Base-by-base conservation (phyloP, 2,888 invertebrate genomes). In the Tipula vernalis region DNA sequence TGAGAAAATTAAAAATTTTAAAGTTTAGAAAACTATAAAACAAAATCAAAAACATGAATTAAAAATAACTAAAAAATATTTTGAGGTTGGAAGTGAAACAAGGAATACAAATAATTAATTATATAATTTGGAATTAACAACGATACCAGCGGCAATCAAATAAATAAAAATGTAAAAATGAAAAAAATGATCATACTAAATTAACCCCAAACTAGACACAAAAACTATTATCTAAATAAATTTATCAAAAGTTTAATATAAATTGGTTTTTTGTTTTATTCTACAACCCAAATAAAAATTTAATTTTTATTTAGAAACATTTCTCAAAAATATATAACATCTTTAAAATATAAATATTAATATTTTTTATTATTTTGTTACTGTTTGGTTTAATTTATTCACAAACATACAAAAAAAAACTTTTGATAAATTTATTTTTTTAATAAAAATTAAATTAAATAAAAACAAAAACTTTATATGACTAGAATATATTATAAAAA, bases 21-120 rank as follows among this genome's bases (percentile, higher is more conserved):
- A 84, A 39, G 41, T 39, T 39, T 36, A 39, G 41, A 84, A 84
- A 84, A 84, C 15, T 83, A 36, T 6, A 83, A 36, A 83, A 83
- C n/a, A 57, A 36, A 83, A 83, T 83, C 28, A 28, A 28, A 28
- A 28, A 28, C 0, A 28, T 28, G 28, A 4, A 83, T 10, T 12
- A 83, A 84, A 84, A 13, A 36, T 39, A 84, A 84, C 5, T 39
- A 84, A 84, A 28, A 28, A 36, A 84, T 28, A 71, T 12, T 18
- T 71, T 71, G 71, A 84, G 36, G 84, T 84, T 36, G 39, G 41
- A 84, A 84, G 84, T 84, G 84, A 84, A 84, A 84, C n/a, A 84
- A 39, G 84, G 84, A 84, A 84, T 36, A 83, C 36, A 36, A 83
- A 83, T 83, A 36, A 83, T 36, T 83, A 36, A 36, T 36, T 83